phyloP scores from a whole-genome alignment of 2,888 invertebrate species.

The Andrena camellia region DNA sequence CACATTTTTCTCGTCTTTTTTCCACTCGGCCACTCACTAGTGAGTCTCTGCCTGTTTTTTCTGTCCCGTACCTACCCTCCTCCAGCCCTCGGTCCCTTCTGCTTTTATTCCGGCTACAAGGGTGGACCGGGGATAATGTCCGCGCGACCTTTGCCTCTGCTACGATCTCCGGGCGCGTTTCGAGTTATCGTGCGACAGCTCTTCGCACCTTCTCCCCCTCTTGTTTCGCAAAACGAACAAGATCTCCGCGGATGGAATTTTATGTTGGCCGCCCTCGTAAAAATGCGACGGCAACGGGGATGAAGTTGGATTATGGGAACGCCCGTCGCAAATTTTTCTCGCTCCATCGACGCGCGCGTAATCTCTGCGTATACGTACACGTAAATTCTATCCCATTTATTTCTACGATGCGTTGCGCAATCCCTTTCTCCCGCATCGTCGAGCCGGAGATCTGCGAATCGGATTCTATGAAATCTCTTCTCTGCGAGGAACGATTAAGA shows the following conservation, averaged over 20 bases:
- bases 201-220: conserved; percentile 50
- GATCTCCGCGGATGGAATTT: conserved; percentile 59
- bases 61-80: neutral
- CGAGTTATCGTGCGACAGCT: conserved; percentile 47
- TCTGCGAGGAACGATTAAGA: too few relatives aligned
- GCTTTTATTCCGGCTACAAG: conserved; percentile 48
- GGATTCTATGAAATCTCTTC: neutral
- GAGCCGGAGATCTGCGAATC: neutral
- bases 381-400: conserved; percentile 31
- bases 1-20: conserved; percentile 24
- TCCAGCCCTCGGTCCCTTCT: neutral
- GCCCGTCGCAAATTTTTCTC: conserved; percentile 11
- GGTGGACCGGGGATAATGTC: conserved; percentile 69
- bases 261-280: conserved; percentile 58
- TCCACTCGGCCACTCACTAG: neutral
- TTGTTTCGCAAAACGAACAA: conserved; percentile 67
- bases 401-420: neutral
- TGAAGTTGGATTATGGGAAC: conserved; percentile 67
- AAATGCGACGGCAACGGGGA: conserved; percentile 56
- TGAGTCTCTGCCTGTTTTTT: conserved; percentile 25
- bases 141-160: conserved; percentile 63
- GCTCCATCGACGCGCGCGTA: conserved; percentile 18
- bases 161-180: conserved; percentile 41
- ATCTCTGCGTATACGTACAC: neutral
- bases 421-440: too few relatives aligned